Conservation (phyloP, 2,888 invertebrate species). For the Polyploca ridens region DNA sequence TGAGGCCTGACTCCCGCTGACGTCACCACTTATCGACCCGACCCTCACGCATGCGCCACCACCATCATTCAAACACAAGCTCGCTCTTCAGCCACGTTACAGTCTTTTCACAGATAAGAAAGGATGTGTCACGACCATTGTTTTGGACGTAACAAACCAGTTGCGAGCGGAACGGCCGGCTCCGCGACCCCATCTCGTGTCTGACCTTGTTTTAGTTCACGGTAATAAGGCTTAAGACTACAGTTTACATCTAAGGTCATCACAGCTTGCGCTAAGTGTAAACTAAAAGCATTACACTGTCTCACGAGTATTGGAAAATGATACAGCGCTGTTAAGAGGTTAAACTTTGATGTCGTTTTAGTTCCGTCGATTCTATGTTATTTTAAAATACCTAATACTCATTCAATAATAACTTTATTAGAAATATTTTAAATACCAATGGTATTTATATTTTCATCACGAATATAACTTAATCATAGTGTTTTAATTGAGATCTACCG, state of each 20-base stretch:
- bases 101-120: slow-evolving; percentile 61
- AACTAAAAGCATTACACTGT: slow-evolving; percentile 36
- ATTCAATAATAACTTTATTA: neutral
- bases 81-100: slow-evolving; percentile 34
- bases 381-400: neutral
- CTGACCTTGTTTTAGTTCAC: slow-evolving; percentile 32
- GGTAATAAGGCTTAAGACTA: slow-evolving; percentile 28
- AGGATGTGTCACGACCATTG: slow-evolving; percentile 55
- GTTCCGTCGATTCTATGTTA: slow-evolving; percentile 17
- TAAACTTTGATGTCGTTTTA: slow-evolving; percentile 19
- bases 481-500: no score
- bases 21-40: slow-evolving; percentile 80
- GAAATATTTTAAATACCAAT: no score
- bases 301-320: slow-evolving; percentile 21
- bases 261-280: slow-evolving; percentile 33
- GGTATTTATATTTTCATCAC: no score
- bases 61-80: slow-evolving; percentile 45
- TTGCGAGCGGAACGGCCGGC: slow-evolving; percentile 36
- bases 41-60: slow-evolving; percentile 66
- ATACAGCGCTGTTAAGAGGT: slow-evolving; percentile 16
- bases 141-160: slow-evolving; percentile 55
- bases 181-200: slow-evolving; percentile 31
- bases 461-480: no score
- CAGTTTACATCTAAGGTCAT: slow-evolving; percentile 22
- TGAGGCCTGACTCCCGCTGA: slow-evolving; percentile 68